Evolutionary conservation across 2,797 vertebrate genomes (phyloP).

Genomic region (Selene dorsalis): DNA sequence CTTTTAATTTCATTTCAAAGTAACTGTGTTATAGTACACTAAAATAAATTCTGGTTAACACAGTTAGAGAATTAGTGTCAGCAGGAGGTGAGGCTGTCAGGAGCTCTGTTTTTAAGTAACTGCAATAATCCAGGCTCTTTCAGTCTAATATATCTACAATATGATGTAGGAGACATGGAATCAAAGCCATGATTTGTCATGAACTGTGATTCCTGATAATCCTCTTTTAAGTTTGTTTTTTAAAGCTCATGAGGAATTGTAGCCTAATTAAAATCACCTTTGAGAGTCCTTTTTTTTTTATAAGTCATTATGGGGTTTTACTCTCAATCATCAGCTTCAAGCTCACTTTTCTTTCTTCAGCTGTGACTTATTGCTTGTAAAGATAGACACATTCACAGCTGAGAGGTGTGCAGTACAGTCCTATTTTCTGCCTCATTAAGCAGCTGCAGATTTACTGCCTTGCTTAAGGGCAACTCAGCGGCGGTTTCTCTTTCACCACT

Average conservation of each 20-base stretch:
- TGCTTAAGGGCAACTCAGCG: constrained; percentile 6
- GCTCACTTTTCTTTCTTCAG: neutral
- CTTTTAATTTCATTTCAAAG: neutral
- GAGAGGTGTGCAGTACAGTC: neutral
- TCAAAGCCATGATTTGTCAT: neutral
- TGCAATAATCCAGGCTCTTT: neutral
- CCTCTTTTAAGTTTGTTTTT: neutral
- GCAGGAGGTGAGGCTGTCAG: constrained; percentile 24
- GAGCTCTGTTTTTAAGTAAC: constrained; percentile 4
- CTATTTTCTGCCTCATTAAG: constrained; percentile 1
- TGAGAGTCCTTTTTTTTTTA: neutral
- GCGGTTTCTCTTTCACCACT: neutral
- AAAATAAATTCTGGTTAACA: constrained; percentile 7
- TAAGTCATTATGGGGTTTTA: neutral
- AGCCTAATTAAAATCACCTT: neutral
- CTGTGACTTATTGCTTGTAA: neutral
- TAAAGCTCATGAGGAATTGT: neutral
- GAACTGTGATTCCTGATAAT: neutral
- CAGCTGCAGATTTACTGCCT: constrained; percentile 5
- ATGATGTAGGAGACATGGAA: neutral
- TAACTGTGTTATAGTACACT: constrained; percentile 10
- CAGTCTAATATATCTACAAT: neutral
- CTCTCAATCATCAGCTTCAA: constrained; percentile 1
- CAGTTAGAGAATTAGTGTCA: constrained; percentile 3
- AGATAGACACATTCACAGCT: neutral